Evolutionary conservation across 2,888 invertebrate species (phyloP), one percentile per base, ranked within the genome.

Genomic region (Patella depressa): DNA sequence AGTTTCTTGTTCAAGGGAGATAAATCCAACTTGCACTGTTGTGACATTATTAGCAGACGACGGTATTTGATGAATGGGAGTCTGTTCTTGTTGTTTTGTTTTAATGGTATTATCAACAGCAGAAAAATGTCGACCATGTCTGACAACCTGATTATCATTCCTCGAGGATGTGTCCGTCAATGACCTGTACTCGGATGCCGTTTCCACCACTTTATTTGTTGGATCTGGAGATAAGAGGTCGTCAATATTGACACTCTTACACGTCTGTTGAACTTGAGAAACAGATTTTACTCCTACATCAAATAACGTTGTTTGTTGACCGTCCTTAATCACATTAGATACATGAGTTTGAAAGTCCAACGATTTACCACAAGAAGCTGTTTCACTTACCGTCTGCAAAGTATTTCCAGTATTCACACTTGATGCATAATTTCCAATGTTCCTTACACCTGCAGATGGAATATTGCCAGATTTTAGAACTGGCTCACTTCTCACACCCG

Each of bases 11-110:
- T 65, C 65, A 65, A 65, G 65, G 65, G 65, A 65, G 65, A 65
- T 65, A 65, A 65, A 24, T 65, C 65, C 65, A 65, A 65, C 65
- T 65, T 65, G 65, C 19, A 65, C 65, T 24, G 65, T 65, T 65
- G 65, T 65, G 9, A 65, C 65, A 65, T 65, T 65, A 65, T 65
- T 24, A 19, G 14, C 9, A 65, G 19, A 24, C 24, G 19, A 24
- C 24, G 24, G 24, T 45, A 45, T 45, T 45, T 45, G 45, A 45
- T 45, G 45, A 45, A 45, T 45, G 45, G 45, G 9, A 11, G 65
- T 65, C 24, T 65, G 19, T 24, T 65, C 65, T 65, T 11, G 19
- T 65, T 65, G 65, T 65, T 65, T 24, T 24, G 11, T n/a, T 24
- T 65, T 65, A 24, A 65, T 24, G 3, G 24, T 24, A 65, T 65